These are phyloP conservation scores for Eclectus roratus DNA, from an alignment of 2,113 vertebrate genomes.

Conservation along the genomic window DNA sequence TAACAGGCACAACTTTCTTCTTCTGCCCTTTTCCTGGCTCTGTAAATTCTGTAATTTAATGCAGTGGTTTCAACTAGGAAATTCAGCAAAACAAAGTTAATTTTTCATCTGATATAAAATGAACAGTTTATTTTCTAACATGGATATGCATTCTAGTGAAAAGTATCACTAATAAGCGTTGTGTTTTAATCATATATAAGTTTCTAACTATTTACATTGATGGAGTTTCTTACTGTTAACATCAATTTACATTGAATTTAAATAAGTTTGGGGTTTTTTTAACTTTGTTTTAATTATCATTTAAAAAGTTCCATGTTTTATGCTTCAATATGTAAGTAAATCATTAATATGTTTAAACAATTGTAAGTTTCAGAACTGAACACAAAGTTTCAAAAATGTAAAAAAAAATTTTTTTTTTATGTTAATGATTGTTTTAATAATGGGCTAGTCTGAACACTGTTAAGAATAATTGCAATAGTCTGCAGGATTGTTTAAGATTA, in stretches of 20 bases:
- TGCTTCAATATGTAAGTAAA: background rate
- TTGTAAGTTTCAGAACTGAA: background rate
- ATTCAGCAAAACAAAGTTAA: background rate
- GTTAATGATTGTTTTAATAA: background rate
- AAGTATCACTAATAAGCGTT: background rate
- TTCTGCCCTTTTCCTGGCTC: background rate
- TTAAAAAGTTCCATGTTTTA: background rate
- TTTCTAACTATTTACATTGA: background rate
- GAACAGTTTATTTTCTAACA: background rate
- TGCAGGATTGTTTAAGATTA: background rate
- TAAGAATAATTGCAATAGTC: background rate
- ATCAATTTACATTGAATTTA: background rate
- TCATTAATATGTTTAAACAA: background rate
- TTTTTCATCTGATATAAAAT: background rate
- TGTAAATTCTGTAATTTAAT: background rate
- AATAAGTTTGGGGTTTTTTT: background rate
- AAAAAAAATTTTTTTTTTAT: background rate
- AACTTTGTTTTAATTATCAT: background rate
- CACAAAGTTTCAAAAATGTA: background rate
- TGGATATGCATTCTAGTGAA: background rate
- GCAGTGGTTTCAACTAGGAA: background rate
- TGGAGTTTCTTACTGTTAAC: background rate
- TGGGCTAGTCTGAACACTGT: background rate
- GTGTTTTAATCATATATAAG: background rate
- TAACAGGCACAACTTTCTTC: background rate